phyloP scores from a whole-genome alignment of 2,113 vertebrate genomes.

The Bubo scandiacus region DNA sequence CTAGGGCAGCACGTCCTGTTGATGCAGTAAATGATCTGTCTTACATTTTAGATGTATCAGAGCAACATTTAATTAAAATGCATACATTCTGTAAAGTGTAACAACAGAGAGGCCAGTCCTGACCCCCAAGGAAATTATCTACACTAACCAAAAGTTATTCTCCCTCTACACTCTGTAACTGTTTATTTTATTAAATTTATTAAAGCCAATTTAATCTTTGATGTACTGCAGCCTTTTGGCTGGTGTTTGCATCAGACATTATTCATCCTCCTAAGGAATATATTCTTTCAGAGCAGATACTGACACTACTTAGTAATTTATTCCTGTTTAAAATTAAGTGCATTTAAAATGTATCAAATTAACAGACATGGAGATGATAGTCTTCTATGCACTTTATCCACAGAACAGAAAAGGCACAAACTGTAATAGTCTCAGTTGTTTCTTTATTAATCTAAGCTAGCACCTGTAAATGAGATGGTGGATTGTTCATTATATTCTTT shows the following conservation, averaged over 20 bases:
- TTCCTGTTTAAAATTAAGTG: neutral
- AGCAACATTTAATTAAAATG: slow-evolving; percentile 13
- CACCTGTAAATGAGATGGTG: neutral
- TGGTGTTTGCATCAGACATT: neutral
- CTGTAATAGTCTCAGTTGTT: neutral
- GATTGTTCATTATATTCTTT: neutral
- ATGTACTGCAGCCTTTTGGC: slow-evolving; percentile 23
- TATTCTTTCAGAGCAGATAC: neutral
- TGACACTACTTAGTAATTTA: neutral
- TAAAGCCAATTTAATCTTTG: slow-evolving; percentile 19
- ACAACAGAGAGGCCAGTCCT: neutral
- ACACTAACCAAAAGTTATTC: neutral
- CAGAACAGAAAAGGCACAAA: neutral
- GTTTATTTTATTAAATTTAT: slow-evolving; percentile 4
- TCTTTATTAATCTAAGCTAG: neutral
- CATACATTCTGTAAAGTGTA: slow-evolving; percentile 2
- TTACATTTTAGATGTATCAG: neutral
- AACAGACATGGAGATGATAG: neutral
- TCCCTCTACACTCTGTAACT: neutral
- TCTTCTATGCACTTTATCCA: neutral
- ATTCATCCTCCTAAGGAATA: neutral
- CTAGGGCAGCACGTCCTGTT: neutral
- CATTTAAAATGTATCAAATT: neutral
- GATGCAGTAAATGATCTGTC: slow-evolving; percentile 15
- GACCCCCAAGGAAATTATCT: slow-evolving; percentile 27